Percentiles rank a stretch among this genome's conserved stretches.
These are phyloP conservation scores for Trichogramma pretiosum DNA, from an alignment of 1,140 invertebrate genomes.

Conservation along the genomic window DNA sequence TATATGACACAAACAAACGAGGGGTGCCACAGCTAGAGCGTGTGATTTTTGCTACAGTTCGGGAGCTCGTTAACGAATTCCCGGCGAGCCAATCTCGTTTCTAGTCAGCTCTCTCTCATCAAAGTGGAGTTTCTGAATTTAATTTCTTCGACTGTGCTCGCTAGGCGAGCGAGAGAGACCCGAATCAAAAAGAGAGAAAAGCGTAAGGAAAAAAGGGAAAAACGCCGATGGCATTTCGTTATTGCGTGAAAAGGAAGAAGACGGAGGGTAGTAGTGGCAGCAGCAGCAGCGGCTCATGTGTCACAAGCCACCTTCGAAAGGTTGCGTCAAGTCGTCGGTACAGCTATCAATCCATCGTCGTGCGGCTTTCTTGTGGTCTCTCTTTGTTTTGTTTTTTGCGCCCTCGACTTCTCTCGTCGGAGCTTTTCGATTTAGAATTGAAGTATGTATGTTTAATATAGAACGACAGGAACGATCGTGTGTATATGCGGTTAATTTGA, in stretches of 20 bases:
- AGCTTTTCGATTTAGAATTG: no score
- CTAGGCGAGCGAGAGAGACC: conserved; percentile 21
- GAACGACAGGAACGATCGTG: neutral
- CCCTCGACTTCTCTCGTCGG: neutral
- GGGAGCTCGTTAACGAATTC: conserved; percentile 27
- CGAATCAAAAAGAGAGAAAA: conserved; percentile 32
- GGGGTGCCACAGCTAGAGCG: neutral
- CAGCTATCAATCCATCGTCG: conserved; percentile 9
- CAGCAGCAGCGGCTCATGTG: no score
- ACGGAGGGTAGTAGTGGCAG: conserved; percentile 23
- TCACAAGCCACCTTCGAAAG: no score
- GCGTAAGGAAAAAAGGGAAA: conserved; percentile 7
- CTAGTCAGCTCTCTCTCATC: conserved; percentile 16
- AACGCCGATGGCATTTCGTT: conserved; percentile 39
- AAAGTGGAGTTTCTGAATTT: conserved; percentile 43
- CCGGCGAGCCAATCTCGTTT: conserved; percentile 24
- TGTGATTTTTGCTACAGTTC: conserved; percentile 6
- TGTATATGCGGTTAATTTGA: conserved; percentile 17
- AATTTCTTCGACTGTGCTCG: conserved; percentile 34
- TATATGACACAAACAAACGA: no score
- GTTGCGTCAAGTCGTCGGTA: neutral
- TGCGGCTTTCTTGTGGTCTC: neutral
- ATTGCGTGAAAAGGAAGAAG: conserved; percentile 29
- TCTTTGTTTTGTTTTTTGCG: neutral
- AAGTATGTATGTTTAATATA: no score